A percentile compares a stretch with the other conserved stretches of the same genome.
phyloP scores from a whole-genome alignment of 2,113 vertebrate species.

The Gymnorhina tibicen region DNA sequence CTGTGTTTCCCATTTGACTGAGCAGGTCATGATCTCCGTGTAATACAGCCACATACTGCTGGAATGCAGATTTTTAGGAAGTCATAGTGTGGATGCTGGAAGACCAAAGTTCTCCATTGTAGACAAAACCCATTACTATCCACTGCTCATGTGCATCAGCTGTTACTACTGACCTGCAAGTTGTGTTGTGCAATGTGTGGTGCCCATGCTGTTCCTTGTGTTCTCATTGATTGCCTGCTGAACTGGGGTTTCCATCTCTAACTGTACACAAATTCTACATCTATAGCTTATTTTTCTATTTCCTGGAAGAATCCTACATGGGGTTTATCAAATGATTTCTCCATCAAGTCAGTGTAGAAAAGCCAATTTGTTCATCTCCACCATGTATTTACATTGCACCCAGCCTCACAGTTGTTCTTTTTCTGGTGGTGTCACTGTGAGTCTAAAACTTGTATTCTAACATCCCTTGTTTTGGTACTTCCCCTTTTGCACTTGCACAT shows the following conservation, averaged over 20 bases:
- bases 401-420: neutral
- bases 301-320: neutral
- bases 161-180: neutral
- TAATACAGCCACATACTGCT: neutral
- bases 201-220: neutral
- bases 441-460: neutral
- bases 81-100: neutral
- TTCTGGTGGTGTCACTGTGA: neutral
- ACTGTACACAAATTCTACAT: neutral
- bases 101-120: neutral
- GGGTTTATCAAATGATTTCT: neutral
- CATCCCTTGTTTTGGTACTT: neutral
- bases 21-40: fast-evolving
- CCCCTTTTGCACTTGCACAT: neutral
- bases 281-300: neutral
- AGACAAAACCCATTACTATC: neutral
- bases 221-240: neutral
- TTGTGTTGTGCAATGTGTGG: neutral
- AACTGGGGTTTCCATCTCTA: neutral
- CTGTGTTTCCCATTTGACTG: neutral
- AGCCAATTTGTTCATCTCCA: neutral
- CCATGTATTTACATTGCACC: neutral
- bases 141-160: neutral
- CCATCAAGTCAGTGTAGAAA: neutral
- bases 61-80: neutral